Evolutionary conservation across 2,797 vertebrate species (phyloP), one percentile per base, ranked within the genome.

Genomic region (Luscinia luscinia): DNA sequence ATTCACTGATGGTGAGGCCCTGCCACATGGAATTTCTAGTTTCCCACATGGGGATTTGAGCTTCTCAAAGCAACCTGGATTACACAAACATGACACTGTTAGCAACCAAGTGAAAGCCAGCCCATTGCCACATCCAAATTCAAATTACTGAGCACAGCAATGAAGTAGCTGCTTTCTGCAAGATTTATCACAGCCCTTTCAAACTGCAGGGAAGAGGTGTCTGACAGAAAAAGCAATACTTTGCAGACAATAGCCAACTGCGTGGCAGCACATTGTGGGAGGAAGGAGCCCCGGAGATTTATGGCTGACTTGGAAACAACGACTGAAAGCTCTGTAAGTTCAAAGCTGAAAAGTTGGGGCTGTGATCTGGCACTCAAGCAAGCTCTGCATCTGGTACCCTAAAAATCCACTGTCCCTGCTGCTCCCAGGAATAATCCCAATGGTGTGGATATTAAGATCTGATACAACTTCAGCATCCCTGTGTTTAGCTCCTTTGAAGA

Each of bases 331-430:
- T 85, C 84, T 85, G 61, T 64, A 78, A 93, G 72, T 55, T 79
- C 85, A 92, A 48, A 92, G 86, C 84, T 70, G 88, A 84, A 82
- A 89, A 84, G 79, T 15, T 49, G 48, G 63, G 70, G 72, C 84
- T 21, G 27, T 77, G 52, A 74, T 81, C 52, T 89, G 91, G 73
- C 82, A 87, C 4, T 0, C 58, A 83, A 57, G 59, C 2, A 3
- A 94, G 61, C 32, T 67, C 67, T 90, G 83, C 84, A 93, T 87
- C 92, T 92, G 88, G 78, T 78, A 87, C 68, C 54, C 82, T 89
- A 58, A 38, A 87, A 87, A 86, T 48, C 74, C 27, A 57, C 9
- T 49, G 67, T 52, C 64, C 48, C 64, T 84, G 54, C 88, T 74
- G 68, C 32, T 83, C 82, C 72, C 72, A 63, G 64, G 41, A 91